Evolutionary conservation across 2,113 vertebrate species (phyloP).

Genomic region (Polypterus senegalus): DNA sequence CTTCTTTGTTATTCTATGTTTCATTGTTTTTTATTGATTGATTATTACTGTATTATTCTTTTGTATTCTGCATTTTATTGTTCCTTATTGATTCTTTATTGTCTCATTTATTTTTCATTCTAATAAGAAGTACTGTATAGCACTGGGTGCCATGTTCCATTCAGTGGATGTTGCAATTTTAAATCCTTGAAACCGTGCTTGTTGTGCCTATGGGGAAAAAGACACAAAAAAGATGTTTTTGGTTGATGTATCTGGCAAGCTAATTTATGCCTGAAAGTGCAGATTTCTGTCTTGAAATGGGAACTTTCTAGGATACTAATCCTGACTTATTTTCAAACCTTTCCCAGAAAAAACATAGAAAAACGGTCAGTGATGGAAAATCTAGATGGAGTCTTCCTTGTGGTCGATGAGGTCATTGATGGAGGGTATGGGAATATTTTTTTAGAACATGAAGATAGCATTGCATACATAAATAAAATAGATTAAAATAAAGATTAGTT

Average conservation of each 20-base stretch:
- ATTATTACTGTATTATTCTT: too few species aligned
- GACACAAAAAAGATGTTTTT: not conserved
- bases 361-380: slow-evolving; percentile 64
- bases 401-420: slow-evolving; percentile 76
- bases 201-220: too few species aligned
- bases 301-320: not conserved
- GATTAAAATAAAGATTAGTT: too few species aligned
- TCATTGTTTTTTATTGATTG: too few species aligned
- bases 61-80: too few species aligned
- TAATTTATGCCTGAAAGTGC: not conserved
- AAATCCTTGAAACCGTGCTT: too few species aligned
- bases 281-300: not conserved
- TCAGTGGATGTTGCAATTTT: too few species aligned
- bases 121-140: too few species aligned
- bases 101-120: too few species aligned
- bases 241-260: not conserved
- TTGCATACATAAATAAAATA: not conserved
- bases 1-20: too few species aligned
- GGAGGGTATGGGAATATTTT: slow-evolving; percentile 48
- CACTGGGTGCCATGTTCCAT: too few species aligned
- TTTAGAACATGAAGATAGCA: not conserved
- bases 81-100: too few species aligned
- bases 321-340: not conserved
- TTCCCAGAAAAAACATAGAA: slow-evolving; percentile 65
- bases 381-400: slow-evolving; percentile 62